Conservation (phyloP, 2,113 vertebrate species). For the Ophthalmolycus amberensis region DNA sequence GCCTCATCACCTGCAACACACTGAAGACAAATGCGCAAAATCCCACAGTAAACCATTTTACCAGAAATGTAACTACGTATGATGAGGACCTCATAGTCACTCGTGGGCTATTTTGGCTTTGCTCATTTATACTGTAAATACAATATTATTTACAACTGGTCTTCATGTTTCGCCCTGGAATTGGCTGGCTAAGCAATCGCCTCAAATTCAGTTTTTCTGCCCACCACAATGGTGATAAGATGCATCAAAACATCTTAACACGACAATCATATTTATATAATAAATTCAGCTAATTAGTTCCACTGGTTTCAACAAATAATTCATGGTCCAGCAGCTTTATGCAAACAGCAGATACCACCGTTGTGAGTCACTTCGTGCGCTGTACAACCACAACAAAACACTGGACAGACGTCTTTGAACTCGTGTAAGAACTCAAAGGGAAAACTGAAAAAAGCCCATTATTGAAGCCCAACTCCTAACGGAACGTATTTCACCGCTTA, state of each 20-base stretch:
- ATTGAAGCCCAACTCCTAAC: slow-evolving; percentile 60
- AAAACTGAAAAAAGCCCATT: slow-evolving; percentile 7
- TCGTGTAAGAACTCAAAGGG: slow-evolving; percentile 53
- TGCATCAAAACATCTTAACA: slow-evolving; percentile 33
- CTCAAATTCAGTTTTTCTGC: slow-evolving; percentile 25
- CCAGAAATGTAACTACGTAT: slow-evolving; percentile 18
- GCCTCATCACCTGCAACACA: slow-evolving; percentile 52
- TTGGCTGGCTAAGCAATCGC: slow-evolving; percentile 13
- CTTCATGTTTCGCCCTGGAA: background rate
- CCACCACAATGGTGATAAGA: slow-evolving; percentile 21
- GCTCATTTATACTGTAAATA: slow-evolving; percentile 15
- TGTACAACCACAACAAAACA: slow-evolving; percentile 49
- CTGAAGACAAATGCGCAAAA: slow-evolving; percentile 39
- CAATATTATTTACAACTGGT: slow-evolving; percentile 17
- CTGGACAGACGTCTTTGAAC: slow-evolving; percentile 59
- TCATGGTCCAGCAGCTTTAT: slow-evolving; percentile 62
- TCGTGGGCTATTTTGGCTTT: background rate
- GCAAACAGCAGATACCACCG: slow-evolving; percentile 67
- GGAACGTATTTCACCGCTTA: slow-evolving; percentile 62
- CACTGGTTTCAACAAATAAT: slow-evolving; percentile 55
- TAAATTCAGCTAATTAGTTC: slow-evolving; percentile 65
- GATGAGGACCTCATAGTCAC: slow-evolving; percentile 7
- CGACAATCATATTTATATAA: slow-evolving; percentile 50
- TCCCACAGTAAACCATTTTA: slow-evolving; percentile 23
- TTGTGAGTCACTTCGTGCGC: slow-evolving; percentile 52